These are phyloP conservation scores for Talpa occidentalis DNA, from an alignment of 2,113 vertebrate species.

Conservation along the genomic window DNA sequence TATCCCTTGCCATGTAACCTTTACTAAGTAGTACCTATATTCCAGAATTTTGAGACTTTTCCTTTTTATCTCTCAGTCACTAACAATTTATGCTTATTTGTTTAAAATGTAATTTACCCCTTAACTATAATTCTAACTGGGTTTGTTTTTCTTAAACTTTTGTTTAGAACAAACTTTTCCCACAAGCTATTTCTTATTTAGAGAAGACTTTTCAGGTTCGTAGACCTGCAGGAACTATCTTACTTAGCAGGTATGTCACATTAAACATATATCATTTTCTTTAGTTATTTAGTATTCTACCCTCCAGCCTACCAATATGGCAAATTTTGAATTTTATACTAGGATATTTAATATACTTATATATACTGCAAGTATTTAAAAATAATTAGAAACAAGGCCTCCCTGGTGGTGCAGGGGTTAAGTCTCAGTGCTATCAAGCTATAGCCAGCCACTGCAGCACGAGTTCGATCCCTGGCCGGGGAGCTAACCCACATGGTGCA, in stretches of 20 bases:
- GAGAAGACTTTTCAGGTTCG: conserved; percentile 95
- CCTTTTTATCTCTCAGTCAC: background rate
- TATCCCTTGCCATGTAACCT: background rate
- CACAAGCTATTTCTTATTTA: conserved; percentile 96
- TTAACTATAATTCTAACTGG: conserved; percentile 23
- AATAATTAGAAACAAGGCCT: too few relatives aligned
- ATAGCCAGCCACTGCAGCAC: too few relatives aligned
- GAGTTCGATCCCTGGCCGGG: too few relatives aligned
- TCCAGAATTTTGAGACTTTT: background rate
- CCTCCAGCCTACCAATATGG: background rate
- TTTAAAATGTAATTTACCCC: conserved; percentile 11
- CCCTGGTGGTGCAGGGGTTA: too few relatives aligned
- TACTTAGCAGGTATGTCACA: conserved; percentile 93
- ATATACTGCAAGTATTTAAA: conserved; percentile 6
- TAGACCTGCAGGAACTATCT: conserved; percentile 89
- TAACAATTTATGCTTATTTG: background rate
- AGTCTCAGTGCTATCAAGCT: too few relatives aligned
- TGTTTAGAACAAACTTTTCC: conserved; percentile 94
- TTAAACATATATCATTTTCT: background rate
- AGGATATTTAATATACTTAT: background rate
- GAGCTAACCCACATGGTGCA: too few relatives aligned
- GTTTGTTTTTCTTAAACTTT: conserved; percentile 9
- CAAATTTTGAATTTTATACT: background rate
- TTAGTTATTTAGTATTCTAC: background rate
- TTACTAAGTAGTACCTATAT: background rate